A percentile compares a stretch with the other conserved stretches of the same genome.
Conservation (phyloP, 2,113 vertebrate species). For the Melanocharis versteri region DNA sequence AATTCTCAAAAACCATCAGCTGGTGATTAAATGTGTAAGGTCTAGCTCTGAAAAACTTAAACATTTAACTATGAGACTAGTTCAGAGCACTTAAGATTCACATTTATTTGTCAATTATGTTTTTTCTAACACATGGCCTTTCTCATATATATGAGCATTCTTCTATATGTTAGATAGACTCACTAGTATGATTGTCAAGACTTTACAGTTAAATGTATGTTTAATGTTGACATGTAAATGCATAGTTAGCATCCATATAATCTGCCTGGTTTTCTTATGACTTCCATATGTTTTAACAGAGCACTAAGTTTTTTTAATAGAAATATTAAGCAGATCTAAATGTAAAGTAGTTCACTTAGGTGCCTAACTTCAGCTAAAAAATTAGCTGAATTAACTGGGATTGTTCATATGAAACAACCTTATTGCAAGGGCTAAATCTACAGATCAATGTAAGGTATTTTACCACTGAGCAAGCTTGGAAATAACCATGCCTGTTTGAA, state of each 20-base stretch:
- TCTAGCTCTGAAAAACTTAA: neutral
- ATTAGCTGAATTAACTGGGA: neutral
- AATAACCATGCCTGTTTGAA: neutral
- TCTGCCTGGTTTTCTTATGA: neutral
- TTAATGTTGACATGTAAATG: neutral
- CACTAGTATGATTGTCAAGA: neutral
- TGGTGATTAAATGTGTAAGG: neutral
- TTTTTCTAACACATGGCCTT: neutral
- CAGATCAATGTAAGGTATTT: neutral
- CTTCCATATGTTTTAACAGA: neutral
- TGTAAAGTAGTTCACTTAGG: neutral
- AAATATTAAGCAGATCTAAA: neutral
- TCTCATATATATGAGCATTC: neutral
- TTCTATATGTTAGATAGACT: neutral
- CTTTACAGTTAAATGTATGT: neutral
- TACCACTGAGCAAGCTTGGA: neutral
- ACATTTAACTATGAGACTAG: neutral
- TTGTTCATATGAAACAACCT: neutral
- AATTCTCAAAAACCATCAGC: neutral
- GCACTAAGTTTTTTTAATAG: neutral
- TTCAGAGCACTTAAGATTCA: neutral
- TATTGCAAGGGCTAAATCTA: neutral
- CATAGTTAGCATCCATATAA: neutral
- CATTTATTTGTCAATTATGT: neutral
- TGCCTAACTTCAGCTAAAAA: neutral